phyloP scores from a whole-genome alignment of 2,888 invertebrate species.

The Pandemis corylana region DNA sequence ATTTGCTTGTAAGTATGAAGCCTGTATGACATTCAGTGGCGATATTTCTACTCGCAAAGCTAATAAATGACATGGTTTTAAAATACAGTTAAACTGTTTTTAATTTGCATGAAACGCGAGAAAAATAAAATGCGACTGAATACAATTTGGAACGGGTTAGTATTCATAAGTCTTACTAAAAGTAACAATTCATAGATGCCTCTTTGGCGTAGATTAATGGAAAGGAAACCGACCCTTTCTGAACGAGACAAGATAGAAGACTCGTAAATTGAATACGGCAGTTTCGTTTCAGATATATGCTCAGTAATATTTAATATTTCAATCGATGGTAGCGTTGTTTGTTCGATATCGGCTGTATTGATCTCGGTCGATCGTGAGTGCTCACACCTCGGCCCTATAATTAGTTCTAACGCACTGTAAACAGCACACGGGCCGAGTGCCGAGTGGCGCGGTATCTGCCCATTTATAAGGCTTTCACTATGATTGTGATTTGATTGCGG shows the following conservation, averaged over 20 bases:
- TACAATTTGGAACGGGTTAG: not conserved
- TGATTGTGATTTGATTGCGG: conserved; percentile 80
- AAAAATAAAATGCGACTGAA: not conserved
- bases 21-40: not conserved
- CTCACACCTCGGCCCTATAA: conserved; percentile 68
- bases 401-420: conserved; percentile 76
- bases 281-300: conserved; percentile 7
- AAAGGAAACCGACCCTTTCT: conserved; percentile 23
- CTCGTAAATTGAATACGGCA: conserved; percentile 20
- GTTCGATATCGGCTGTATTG: conserved; percentile 50
- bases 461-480: conserved; percentile 73
- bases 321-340: conserved; percentile 37
- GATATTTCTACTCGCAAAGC: not conserved
- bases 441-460: conserved; percentile 58
- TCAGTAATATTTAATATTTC: conserved; percentile 33
- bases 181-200: conserved; percentile 26
- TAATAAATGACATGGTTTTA: not conserved
- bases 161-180: conserved; percentile 20
- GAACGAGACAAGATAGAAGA: not conserved
- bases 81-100: not conserved
- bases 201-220: conserved; percentile 24
- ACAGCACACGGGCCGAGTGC: conserved; percentile 58
- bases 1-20: not conserved
- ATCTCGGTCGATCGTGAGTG: conserved; percentile 64
- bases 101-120: not conserved